Base-by-base conservation (phyloP, 2,888 invertebrate species). In the Caenorhabditis becei region DNA sequence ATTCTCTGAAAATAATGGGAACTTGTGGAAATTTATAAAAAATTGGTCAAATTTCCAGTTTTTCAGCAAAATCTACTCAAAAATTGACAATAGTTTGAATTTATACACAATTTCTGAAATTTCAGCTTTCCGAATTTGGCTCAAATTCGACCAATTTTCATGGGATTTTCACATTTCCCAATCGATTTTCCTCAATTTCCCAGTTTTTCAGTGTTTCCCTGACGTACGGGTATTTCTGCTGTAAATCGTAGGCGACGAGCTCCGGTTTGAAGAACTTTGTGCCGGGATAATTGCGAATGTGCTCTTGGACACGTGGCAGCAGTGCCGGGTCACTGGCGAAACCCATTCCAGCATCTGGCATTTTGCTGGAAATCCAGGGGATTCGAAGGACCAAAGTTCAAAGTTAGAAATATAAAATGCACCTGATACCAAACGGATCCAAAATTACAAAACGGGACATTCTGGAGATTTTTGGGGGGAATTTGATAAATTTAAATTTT, bases 1-100 rank as follows among this genome's bases (percentile, higher is more conserved):
- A 87, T 54, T 87, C 87, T 58, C 86, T 86, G 67, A 18, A 86
- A 82, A 24, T n/a, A n/a, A n/a, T n/a, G n/a, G n/a, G n/a, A n/a
- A n/a, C n/a, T n/a, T n/a, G n/a, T n/a, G n/a, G n/a, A 10, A 44
- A 28, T 49, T 32, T 8, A 11, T 24, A 0, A n/a, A 20, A 10
- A 18, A 26, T 66, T 54, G 16, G 18, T 5, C 5, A 28, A 26
- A 53, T 53, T 65, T 65, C n/a, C 44, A 44, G 20, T 49, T 49
- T 49, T 20, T 49, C 49, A 18, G 3, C 49, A 49, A 10, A n/a
- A 10, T 35, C 35, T 35, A 10, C 35, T 35, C 35, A n/a, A n/a
- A 35, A 35, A 8, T 35, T 35, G 7, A 35, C 5, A 35, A 35
- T 8, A 10, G 10, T 35, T 35, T 5, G 35, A 35, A 35, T 35